Evolutionary conservation across 2,797 vertebrate genomes (phyloP), one percentile per base, ranked within the genome.

Genomic region (Paedocypris micromegethes): DNA sequence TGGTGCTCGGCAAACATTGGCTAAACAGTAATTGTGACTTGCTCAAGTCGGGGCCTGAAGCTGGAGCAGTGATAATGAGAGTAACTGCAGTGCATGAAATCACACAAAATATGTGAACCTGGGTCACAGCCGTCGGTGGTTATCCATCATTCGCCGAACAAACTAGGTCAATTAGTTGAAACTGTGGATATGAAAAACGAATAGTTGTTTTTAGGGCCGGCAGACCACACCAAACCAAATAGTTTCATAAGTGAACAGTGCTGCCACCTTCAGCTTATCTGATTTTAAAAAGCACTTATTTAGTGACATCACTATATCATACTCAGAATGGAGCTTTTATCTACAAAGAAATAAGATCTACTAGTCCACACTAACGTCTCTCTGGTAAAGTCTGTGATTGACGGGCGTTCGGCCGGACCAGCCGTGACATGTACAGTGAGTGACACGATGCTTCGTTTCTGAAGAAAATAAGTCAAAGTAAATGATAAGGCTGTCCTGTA

Each of bases 1-100:
- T 6, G 41, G 64, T 65, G 48, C 60, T 61, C 57, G 48, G 48
- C 43, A 58, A 48, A 37, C 67, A 58, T 58, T 75, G 51, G 61
- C 46, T 9, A 49, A 66, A 56, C 54, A 61, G 40, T 51, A 41
- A 72, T 46, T 72, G 60, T 78, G 64, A 68, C 67, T 71, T 37
- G 41, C 58, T 71, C 71, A 66, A 66, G 71, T 73, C 7, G 46
- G 6, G 58, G 62, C 73, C 59, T 58, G 68, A 55, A 61, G 52
- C 6, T 45, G 5, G 41, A 58, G 54, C 3, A 47, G 23, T 51
- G 63, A 71, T 64, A 68, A 54, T 52, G 53, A 56, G 51, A 58
- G 55, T 68, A 64, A 72, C 8, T 47, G 8, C 5, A 64, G 43
- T 42, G 46, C 49, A 56, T 62, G 41, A 60, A 74, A 68, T 42